Percentiles rank a stretch among this genome's conserved stretches.
Conservation (phyloP, 1,140 invertebrate species). For the Phocides pigmalion region DNA sequence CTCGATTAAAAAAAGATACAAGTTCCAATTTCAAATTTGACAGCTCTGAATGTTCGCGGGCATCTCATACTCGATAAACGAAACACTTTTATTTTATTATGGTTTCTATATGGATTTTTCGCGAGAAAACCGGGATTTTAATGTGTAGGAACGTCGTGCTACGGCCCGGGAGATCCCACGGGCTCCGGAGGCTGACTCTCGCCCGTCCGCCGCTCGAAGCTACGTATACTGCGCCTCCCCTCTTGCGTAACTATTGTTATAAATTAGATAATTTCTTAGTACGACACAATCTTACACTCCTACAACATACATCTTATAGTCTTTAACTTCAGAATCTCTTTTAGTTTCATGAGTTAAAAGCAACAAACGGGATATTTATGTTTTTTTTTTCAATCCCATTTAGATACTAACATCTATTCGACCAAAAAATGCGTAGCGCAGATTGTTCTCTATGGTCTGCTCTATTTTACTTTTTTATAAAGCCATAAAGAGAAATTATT, state of each 20-base stretch:
- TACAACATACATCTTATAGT: too few relatives aligned
- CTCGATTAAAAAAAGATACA: slow-evolving; percentile 38
- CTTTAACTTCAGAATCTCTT: too few relatives aligned
- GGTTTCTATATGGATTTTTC: slow-evolving; percentile 42
- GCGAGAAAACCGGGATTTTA: slow-evolving; percentile 31
- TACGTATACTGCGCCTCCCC: slow-evolving; percentile 63
- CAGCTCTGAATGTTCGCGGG: slow-evolving; percentile 41
- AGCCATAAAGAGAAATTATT: too few relatives aligned
- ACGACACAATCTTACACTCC: not conserved
- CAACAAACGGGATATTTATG: too few relatives aligned
- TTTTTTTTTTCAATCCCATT: too few relatives aligned
- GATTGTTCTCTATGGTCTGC: too few relatives aligned
- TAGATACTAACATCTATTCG: too few relatives aligned
- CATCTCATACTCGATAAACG: slow-evolving; percentile 22
- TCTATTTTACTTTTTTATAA: too few relatives aligned
- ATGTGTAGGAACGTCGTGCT: slow-evolving; percentile 40
- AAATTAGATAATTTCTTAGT: slow-evolving; percentile 54
- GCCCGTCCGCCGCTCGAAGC: slow-evolving; percentile 59
- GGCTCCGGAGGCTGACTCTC: slow-evolving; percentile 69
- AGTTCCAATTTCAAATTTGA: slow-evolving; percentile 53
- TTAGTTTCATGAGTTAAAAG: too few relatives aligned
- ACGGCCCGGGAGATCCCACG: slow-evolving; percentile 58
- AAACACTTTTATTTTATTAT: slow-evolving; percentile 39
- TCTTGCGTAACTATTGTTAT: slow-evolving; percentile 79
- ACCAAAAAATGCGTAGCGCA: too few relatives aligned